Percentiles rank a stretch among this genome's conserved stretches.
These are phyloP conservation scores for Microcebus lehilahytsara DNA, from an alignment of 2,113 vertebrate species.

Conservation along the genomic window DNA sequence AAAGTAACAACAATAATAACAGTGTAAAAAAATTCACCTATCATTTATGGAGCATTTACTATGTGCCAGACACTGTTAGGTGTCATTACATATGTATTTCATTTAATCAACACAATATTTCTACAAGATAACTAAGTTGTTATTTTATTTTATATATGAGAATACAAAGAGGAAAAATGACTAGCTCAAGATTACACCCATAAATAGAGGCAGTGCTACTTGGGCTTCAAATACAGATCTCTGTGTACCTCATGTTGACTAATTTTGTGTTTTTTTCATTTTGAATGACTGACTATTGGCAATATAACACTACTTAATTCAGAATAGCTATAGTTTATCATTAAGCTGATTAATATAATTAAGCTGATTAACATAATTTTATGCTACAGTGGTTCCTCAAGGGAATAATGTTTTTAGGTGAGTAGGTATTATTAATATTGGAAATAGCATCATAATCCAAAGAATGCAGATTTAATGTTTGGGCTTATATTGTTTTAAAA, in stretches of 20 bases:
- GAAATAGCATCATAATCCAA: slow-evolving; percentile 63
- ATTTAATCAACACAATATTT: neutral
- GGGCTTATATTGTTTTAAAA: slow-evolving; percentile 17
- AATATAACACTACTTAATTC: slow-evolving; percentile 57
- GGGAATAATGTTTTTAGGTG: slow-evolving; percentile 59
- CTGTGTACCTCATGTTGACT: slow-evolving; percentile 1
- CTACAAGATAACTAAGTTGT: neutral
- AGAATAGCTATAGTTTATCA: slow-evolving; percentile 39
- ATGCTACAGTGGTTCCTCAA: slow-evolving; percentile 42
- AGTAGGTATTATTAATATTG: slow-evolving; percentile 66
- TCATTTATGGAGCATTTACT: neutral
- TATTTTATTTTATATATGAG: neutral
- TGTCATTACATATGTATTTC: neutral
- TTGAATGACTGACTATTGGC: slow-evolving; percentile 45
- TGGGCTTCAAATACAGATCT: neutral
- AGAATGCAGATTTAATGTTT: slow-evolving; percentile 33
- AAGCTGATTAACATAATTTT: slow-evolving; percentile 72
- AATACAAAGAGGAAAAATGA: neutral
- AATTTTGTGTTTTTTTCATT: slow-evolving; percentile 58
- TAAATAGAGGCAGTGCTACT: neutral
- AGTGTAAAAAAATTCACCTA: neutral
- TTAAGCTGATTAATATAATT: slow-evolving; percentile 71
- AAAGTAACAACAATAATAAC: neutral
- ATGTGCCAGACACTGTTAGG: neutral
- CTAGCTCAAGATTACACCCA: neutral